Percentiles rank a stretch among this genome's conserved stretches.
phyloP scores from a whole-genome alignment of 2,888 invertebrate species.

The Monopis laevigella region DNA sequence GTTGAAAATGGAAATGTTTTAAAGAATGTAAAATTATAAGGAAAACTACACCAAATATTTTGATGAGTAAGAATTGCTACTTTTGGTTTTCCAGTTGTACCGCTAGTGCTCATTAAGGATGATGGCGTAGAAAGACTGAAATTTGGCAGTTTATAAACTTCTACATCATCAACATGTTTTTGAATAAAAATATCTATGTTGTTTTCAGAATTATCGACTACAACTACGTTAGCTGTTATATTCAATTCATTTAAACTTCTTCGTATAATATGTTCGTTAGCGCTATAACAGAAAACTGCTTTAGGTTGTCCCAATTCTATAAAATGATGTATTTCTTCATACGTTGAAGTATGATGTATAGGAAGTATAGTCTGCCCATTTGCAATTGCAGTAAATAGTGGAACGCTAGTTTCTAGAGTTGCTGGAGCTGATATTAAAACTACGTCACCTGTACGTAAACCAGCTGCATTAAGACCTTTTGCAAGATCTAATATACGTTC shows the following conservation, averaged over 20 bases:
- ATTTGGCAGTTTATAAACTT: constrained; percentile 26
- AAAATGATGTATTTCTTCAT: constrained; percentile 7
- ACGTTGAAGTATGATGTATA: not conserved
- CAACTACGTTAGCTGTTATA: constrained; percentile 23
- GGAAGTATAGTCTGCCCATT: not conserved
- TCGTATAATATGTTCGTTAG: constrained; percentile 25
- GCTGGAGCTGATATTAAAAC: not conserved
- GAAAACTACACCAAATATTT: not conserved
- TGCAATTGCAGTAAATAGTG: not conserved
- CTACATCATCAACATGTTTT: constrained; percentile 21
- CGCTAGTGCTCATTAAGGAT: constrained; percentile 37
- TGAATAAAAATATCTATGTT: constrained; percentile 26
- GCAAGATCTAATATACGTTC: not conserved
- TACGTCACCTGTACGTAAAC: not conserved
- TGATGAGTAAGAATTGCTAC: constrained; percentile 26
- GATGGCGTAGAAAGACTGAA: constrained; percentile 28
- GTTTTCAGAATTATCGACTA: constrained; percentile 28
- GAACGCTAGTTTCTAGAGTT: constrained; percentile 1
- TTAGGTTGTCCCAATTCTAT: constrained; percentile 24
- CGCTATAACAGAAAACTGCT: constrained; percentile 31
- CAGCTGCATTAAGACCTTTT: not conserved
- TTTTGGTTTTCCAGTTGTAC: constrained; percentile 36
- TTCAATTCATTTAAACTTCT: constrained; percentile 22
- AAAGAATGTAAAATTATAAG: constrained; percentile 1
- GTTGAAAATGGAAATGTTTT: not conserved